These are phyloP conservation scores for Cylindroiulus punctatus DNA, from an alignment of 2,888 invertebrate species.

Conservation along the genomic window DNA sequence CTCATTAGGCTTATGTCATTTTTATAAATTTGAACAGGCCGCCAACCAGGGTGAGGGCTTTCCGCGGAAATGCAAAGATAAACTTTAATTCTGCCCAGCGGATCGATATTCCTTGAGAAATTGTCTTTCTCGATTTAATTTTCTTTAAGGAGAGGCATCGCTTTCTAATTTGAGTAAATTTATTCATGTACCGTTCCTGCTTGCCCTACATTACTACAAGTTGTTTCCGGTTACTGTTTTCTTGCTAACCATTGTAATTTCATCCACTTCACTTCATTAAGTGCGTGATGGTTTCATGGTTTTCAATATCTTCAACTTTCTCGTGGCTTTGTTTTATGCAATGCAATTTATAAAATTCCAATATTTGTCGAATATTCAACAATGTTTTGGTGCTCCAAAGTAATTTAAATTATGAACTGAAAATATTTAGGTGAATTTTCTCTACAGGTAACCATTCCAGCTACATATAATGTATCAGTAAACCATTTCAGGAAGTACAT, in stretches of 20 bases:
- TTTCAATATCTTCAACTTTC: too few relatives aligned
- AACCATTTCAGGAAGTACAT: too few relatives aligned
- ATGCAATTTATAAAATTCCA: too few relatives aligned
- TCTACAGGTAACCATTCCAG: too few relatives aligned
- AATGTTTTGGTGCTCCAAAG: too few relatives aligned
- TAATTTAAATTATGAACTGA: too few relatives aligned
- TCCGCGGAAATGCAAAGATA: not conserved
- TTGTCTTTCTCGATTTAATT: not conserved
- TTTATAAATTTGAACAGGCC: not conserved
- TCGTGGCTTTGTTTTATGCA: too few relatives aligned
- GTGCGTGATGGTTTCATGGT: too few relatives aligned
- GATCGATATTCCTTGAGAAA: not conserved
- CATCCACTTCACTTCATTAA: not conserved
- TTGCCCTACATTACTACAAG: not conserved
- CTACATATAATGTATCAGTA: too few relatives aligned
- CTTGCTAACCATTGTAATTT: not conserved
- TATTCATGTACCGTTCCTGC: not conserved
- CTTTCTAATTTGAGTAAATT: not conserved
- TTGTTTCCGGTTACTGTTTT: not conserved
- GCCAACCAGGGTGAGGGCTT: not conserved
- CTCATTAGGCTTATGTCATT: not conserved
- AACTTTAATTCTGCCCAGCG: not conserved
- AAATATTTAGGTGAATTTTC: too few relatives aligned
- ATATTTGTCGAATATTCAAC: too few relatives aligned
- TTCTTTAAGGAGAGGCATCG: not conserved